These are phyloP conservation scores for Aporophyla nigra DNA, from an alignment of 2,888 invertebrate genomes.

Conservation along the genomic window DNA sequence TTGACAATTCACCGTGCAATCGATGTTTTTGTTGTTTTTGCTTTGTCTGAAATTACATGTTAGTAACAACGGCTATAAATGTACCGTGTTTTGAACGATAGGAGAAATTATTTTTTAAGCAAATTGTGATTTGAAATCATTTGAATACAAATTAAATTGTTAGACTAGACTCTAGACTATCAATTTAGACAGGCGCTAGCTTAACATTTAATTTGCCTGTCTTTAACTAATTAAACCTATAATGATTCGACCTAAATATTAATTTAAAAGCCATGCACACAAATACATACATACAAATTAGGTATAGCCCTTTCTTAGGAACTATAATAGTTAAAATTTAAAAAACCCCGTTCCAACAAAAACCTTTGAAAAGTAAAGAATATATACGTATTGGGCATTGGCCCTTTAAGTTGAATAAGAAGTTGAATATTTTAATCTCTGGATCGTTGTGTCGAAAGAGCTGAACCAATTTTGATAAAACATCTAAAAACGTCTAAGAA, in stretches of 20 bases:
- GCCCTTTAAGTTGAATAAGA: too few relatives aligned
- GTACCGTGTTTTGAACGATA: neutral
- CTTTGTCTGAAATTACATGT: conserved; percentile 33
- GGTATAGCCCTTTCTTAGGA: neutral
- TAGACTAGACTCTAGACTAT: neutral
- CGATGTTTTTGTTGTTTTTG: conserved; percentile 23
- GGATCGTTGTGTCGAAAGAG: too few relatives aligned
- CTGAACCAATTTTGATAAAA: too few relatives aligned
- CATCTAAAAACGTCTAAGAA: too few relatives aligned
- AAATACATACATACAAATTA: neutral
- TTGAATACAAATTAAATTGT: neutral
- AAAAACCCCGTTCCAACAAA: too few relatives aligned
- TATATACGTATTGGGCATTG: too few relatives aligned
- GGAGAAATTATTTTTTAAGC: neutral
- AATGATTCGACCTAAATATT: neutral
- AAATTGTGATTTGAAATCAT: neutral
- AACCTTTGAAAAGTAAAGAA: too few relatives aligned
- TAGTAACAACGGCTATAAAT: conserved; percentile 9
- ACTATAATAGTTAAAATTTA: neutral
- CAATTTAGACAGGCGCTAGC: too few relatives aligned
- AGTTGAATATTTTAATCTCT: too few relatives aligned
- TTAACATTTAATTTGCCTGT: neutral
- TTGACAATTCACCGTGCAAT: conserved; percentile 29
- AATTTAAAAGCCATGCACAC: neutral
- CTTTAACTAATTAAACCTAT: neutral